These are phyloP conservation scores for Tipula helvola DNA, from an alignment of 2,888 invertebrate species.

Conservation along the genomic window DNA sequence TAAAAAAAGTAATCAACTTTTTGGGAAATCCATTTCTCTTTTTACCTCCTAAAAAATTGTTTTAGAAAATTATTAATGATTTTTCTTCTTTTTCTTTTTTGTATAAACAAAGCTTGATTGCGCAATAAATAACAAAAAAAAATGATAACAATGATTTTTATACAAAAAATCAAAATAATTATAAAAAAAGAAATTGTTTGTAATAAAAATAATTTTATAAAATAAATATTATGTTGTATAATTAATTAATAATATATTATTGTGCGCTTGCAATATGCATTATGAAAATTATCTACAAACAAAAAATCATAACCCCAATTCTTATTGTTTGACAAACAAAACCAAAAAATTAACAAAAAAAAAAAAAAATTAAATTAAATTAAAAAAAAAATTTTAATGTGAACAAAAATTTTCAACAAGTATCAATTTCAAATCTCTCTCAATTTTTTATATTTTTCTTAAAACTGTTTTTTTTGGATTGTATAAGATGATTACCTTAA, in stretches of 20 bases:
- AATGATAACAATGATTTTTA: neutral
- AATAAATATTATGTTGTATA: neutral
- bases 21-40: neutral
- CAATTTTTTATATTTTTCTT: neutral
- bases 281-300: neutral
- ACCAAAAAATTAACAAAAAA: neutral
- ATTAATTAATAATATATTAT: neutral
- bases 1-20: neutral
- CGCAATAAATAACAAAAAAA: neutral
- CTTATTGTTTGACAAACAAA: neutral
- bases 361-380: neutral
- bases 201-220: neutral
- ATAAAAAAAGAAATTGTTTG: neutral
- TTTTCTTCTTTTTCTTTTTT: neutral
- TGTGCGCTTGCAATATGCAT: constrained; percentile 4
- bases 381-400: neutral
- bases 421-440: neutral
- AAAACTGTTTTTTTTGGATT: neutral
- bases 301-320: neutral
- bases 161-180: neutral
- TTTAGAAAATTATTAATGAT: neutral
- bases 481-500: constrained; percentile 7
- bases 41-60: neutral
- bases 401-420: constrained; percentile 4
- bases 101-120: neutral